phyloP scores from a whole-genome alignment of 37 sponge, comb jelly and placozoan genomes.

The Tethya wilhelma region DNA sequence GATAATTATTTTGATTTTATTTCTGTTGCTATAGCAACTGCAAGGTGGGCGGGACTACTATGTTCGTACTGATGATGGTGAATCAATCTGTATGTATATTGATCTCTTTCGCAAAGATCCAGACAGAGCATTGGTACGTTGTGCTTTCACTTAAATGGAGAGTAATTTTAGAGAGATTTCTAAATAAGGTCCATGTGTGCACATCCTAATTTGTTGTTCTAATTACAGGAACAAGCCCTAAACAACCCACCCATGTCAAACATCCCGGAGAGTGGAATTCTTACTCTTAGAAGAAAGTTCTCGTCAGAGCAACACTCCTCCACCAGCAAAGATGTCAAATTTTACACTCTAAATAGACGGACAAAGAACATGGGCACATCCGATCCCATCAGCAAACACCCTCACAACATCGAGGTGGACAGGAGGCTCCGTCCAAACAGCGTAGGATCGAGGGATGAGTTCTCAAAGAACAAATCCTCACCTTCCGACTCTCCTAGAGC shows the following conservation, averaged over 20 bases:
- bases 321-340: conserved; percentile 14
- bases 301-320: conserved; percentile 13
- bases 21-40: conserved; percentile 26
- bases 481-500: no score
- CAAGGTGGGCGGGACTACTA: conserved; percentile 6
- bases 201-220: background rate
- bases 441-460: background rate
- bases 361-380: background rate
- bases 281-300: conserved; percentile 46
- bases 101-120: conserved; percentile 61
- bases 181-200: no score
- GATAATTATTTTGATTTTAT: background rate
- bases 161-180: background rate
- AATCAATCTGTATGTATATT: conserved; percentile 50
- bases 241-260: conserved; percentile 40
- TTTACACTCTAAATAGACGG: conserved; percentile 49
- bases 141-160: background rate
- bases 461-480: no score
- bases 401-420: conserved; percentile 37
- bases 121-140: conserved; percentile 59
- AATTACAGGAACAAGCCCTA: conserved; percentile 25
- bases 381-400: background rate
- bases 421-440: conserved; percentile 10
- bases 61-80: conserved; percentile 60
- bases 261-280: conserved; percentile 39